Percentiles rank a stretch among this genome's conserved stretches.
These are phyloP conservation scores for Dasyurus viverrinus DNA, from an alignment of 2,113 vertebrate genomes.

Conservation along the genomic window DNA sequence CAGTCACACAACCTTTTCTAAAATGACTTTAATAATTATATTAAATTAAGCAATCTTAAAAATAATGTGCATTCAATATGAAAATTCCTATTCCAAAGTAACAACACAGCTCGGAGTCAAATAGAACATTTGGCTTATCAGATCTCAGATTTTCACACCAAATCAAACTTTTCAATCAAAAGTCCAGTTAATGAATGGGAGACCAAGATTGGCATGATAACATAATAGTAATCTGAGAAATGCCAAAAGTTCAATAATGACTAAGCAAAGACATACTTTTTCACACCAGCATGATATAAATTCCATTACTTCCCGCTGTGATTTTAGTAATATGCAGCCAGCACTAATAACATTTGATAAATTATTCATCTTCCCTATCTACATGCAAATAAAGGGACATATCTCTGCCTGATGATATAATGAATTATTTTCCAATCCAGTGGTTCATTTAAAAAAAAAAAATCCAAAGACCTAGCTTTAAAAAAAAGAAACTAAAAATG, in stretches of 20 bases:
- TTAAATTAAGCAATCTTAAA: conserved; percentile 23
- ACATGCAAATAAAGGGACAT: conserved; percentile 80
- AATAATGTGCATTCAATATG: background rate
- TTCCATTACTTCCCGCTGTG: conserved; percentile 75
- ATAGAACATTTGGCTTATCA: conserved; percentile 36
- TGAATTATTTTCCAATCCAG: conserved; percentile 82
- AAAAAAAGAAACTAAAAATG: conserved; percentile 40
- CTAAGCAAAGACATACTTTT: conserved; percentile 68
- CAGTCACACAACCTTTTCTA: conserved; percentile 18
- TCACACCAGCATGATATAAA: conserved; percentile 71
- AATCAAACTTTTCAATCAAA: conserved; percentile 60
- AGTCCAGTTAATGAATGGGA: conserved; percentile 65
- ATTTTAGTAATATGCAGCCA: conserved; percentile 68
- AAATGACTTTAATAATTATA: conserved; percentile 53
- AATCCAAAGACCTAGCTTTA: conserved; percentile 45
- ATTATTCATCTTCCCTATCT: conserved; percentile 82
- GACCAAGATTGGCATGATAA: conserved; percentile 68
- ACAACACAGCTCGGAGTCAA: conserved; percentile 54
- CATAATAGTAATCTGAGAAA: conserved; percentile 57
- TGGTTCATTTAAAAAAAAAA: conserved; percentile 73
- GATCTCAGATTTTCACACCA: conserved; percentile 60
- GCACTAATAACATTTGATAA: conserved; percentile 81
- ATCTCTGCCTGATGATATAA: conserved; percentile 72
- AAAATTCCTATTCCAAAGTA: conserved; percentile 44
- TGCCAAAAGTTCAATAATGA: conserved; percentile 61